Conservation (phyloP, 1,140 invertebrate genomes). For the Drepana arcuata region DNA sequence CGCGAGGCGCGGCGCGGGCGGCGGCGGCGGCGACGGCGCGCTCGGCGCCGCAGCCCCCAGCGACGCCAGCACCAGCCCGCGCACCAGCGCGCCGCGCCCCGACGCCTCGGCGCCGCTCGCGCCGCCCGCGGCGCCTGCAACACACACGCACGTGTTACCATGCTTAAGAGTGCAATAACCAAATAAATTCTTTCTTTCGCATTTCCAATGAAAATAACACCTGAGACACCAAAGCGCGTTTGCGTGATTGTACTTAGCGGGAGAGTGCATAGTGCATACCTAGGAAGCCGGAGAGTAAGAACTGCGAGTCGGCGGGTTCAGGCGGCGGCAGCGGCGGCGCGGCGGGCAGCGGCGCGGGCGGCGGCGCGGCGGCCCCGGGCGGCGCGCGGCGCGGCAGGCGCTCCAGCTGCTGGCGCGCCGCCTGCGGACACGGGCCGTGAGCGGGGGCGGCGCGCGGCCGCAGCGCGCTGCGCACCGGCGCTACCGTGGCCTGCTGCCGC, state of each 20-base stretch:
- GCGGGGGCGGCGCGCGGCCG: not conserved
- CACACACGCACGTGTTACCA: too few relatives aligned
- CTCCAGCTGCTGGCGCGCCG: constrained; percentile 88
- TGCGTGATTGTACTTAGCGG: too few relatives aligned
- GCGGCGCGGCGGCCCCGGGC: constrained; percentile 32
- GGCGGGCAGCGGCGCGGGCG: constrained; percentile 32
- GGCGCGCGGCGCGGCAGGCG: constrained; percentile 84
- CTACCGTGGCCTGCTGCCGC: constrained; percentile 85
- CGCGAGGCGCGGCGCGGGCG: constrained; percentile 20
- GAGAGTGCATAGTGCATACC: constrained; percentile 24
- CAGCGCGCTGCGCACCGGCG: not conserved
- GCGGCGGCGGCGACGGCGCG: constrained; percentile 18
- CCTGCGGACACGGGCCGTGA: constrained; percentile 52
- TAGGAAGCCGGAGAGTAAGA: constrained; percentile 49
- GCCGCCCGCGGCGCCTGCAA: constrained; percentile 22
- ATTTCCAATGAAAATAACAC: too few relatives aligned
- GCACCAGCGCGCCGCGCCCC: constrained; percentile 44
- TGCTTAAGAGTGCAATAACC: too few relatives aligned
- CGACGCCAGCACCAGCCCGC: constrained; percentile 51
- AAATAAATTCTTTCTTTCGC: too few relatives aligned
- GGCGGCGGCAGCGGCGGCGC: constrained; percentile 28
- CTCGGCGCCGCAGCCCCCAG: constrained; percentile 33
- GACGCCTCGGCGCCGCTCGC: constrained; percentile 28
- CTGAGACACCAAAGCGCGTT: too few relatives aligned
- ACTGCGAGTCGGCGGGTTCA: constrained; percentile 41